These are phyloP conservation scores for Drosophila subsilvestris DNA, from an alignment of 2,888 invertebrate species.

Conservation along the genomic window DNA sequence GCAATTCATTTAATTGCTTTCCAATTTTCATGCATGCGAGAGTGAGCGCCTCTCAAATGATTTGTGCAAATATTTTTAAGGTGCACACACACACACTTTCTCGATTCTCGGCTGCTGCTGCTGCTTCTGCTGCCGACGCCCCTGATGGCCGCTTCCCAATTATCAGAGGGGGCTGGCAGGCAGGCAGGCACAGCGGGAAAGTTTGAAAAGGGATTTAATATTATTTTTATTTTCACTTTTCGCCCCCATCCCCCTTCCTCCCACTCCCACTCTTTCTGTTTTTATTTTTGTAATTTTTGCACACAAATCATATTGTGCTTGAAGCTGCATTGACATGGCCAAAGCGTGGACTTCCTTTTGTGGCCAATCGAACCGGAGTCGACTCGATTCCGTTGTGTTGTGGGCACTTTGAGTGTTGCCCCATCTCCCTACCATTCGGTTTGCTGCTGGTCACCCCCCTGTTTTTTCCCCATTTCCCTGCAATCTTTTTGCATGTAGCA, in stretches of 20 bases:
- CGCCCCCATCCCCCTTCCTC: too few relatives aligned
- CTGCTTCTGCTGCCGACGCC: conserved; percentile 27
- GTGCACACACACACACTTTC: conserved; percentile 16
- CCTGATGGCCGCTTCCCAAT: conserved; percentile 18
- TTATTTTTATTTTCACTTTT: conserved; percentile 27
- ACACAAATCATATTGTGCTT: conserved; percentile 40
- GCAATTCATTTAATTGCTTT: conserved; percentile 77
- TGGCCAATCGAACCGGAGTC: conserved; percentile 42
- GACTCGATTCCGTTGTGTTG: conserved; percentile 37
- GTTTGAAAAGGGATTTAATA: background rate
- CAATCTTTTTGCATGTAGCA: conserved; percentile 64
- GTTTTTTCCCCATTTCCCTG: conserved; percentile 1
- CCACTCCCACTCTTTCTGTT: conserved; percentile 20
- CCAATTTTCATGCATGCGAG: conserved; percentile 66
- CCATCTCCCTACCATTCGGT: conserved; percentile 52
- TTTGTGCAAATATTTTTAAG: conserved; percentile 56
- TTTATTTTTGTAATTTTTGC: conserved; percentile 23
- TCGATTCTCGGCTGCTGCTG: conserved; percentile 30
- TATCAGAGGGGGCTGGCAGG: background rate
- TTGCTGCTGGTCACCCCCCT: conserved; percentile 6
- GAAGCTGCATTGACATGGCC: conserved; percentile 32
- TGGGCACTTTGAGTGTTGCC: conserved; percentile 58
- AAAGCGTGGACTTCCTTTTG: conserved; percentile 32
- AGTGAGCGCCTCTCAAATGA: conserved; percentile 45
- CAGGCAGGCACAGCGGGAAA: background rate